phyloP scores from a whole-genome alignment of 2,888 invertebrate genomes.

The Aphidius colemani region DNA sequence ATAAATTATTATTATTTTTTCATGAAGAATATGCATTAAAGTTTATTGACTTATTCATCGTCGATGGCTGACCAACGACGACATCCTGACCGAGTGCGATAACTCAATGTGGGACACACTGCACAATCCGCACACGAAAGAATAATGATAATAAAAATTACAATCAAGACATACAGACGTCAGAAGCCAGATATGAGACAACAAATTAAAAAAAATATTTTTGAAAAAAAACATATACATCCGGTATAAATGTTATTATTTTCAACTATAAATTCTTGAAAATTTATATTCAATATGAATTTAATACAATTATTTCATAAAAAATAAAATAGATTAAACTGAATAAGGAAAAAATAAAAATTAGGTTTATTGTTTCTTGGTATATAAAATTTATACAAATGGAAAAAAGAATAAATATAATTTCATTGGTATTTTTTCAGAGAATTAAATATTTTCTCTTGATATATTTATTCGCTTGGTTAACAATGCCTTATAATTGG shows the following conservation, averaged over 20 bases:
- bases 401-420: neutral
- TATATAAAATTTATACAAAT: conserved; percentile 4
- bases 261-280: too few species aligned
- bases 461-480: neutral
- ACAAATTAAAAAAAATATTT: neutral
- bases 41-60: neutral
- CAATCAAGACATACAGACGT: neutral
- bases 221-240: conserved; percentile 5
- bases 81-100: conserved; percentile 44
- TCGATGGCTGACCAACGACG: conserved; percentile 37
- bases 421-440: too few species aligned
- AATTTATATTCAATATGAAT: too few species aligned
- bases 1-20: too few species aligned
- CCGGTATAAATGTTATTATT: neutral
- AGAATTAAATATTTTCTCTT: too few species aligned
- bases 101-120: conserved; percentile 35
- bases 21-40: too few species aligned
- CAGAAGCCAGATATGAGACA: neutral
- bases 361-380: neutral
- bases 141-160: conserved; percentile 15
- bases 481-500: conserved; percentile 2
- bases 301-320: too few species aligned
- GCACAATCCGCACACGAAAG: conserved; percentile 15
- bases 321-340: too few species aligned
- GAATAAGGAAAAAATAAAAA: neutral